phyloP scores from a whole-genome alignment of 2,797 vertebrate genomes.

The Huso huso region DNA sequence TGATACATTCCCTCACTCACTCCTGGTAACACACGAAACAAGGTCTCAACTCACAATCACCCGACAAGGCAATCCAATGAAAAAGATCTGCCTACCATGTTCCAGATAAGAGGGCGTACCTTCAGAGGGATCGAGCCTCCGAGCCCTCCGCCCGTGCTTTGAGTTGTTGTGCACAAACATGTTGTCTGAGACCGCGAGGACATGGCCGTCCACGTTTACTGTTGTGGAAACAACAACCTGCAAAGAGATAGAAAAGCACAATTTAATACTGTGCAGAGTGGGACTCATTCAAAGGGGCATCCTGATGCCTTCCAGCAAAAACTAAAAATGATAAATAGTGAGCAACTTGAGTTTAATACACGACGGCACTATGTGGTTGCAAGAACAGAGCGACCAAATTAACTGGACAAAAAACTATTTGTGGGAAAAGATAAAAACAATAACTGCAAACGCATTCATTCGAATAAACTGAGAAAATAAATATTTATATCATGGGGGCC shows the following conservation, averaged over 20 bases:
- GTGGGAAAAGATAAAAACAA: too few species aligned
- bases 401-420: too few species aligned
- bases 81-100: constrained; percentile 80
- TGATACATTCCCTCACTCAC: not conserved
- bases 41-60: not conserved
- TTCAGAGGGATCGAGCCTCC: constrained; percentile 90
- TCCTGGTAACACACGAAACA: not conserved
- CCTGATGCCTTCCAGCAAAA: too few species aligned
- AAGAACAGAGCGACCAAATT: too few species aligned
- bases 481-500: too few species aligned
- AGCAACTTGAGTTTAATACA: too few species aligned
- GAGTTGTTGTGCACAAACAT: constrained; percentile 99
- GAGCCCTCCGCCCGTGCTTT: constrained; percentile 92
- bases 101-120: constrained; percentile 94
- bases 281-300: too few species aligned
- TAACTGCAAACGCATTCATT: too few species aligned
- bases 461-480: too few species aligned
- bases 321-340: too few species aligned
- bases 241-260: constrained; percentile 21
- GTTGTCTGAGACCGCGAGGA: constrained; percentile 94
- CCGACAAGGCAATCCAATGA: constrained; percentile 49
- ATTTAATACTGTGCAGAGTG: too few species aligned
- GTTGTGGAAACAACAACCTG: constrained; percentile 97
- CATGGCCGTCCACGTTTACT: constrained; percentile 93
- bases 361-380: too few species aligned